phyloP scores from a whole-genome alignment of 2,797 vertebrate species.

The Rhinoraja longicauda region DNA sequence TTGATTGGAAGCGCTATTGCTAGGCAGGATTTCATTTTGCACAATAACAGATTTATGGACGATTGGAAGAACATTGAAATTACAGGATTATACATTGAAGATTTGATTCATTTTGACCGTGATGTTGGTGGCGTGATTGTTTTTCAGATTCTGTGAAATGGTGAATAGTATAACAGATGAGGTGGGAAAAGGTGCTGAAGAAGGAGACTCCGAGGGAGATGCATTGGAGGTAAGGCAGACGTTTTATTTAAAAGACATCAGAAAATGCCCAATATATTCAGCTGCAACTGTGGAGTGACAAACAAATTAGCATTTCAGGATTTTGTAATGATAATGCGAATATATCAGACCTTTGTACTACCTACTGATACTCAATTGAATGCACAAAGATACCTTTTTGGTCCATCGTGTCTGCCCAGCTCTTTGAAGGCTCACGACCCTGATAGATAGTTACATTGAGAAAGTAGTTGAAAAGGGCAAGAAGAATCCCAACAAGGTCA shows the following conservation, averaged over 20 bases:
- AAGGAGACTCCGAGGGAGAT: slow-evolving; percentile 84
- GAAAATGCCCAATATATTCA: neutral
- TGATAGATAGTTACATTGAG: neutral
- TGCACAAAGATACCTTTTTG: neutral
- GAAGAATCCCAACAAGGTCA: neutral
- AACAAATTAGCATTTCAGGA: neutral
- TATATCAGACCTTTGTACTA: neutral
- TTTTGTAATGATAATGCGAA: neutral
- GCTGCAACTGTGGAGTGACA: neutral
- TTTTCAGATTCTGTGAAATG: slow-evolving; percentile 85
- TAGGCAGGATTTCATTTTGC: neutral
- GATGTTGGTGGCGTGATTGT: neutral
- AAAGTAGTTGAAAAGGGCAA: neutral
- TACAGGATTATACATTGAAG: neutral
- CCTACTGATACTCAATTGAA: neutral
- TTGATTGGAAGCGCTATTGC: no score
- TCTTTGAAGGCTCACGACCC: neutral
- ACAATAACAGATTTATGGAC: neutral
- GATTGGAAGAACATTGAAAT: neutral
- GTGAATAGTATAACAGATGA: slow-evolving; percentile 89
- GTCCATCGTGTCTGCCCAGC: neutral
- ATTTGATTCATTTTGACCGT: neutral
- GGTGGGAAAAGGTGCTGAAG: slow-evolving; percentile 76
- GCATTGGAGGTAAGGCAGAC: slow-evolving; percentile 73
- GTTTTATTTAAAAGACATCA: neutral